Base-by-base conservation (phyloP, 2,888 invertebrate species). In the Eupithecia pulchellata region DNA sequence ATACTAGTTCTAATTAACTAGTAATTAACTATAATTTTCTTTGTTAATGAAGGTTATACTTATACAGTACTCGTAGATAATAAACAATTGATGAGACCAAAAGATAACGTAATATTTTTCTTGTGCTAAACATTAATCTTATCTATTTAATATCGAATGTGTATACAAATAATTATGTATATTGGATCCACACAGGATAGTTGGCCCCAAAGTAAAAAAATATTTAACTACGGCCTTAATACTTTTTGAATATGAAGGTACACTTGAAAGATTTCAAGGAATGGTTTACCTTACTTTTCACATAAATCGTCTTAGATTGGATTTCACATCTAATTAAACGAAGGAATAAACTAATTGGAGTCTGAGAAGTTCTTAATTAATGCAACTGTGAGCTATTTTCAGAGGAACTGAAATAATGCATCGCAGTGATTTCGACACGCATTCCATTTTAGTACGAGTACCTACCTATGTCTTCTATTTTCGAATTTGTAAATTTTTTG, bases 321-420 rank as follows among this genome's bases (percentile, higher is more conserved):
- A 47, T 52, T 52, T 52, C 0, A 52, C 52, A 52, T 52, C 20
- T 25, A 4, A 52, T 52, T 52, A 52, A 25, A 52, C 11, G 52
- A 25, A 52, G 11, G 20, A 52, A 25, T 52, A 52, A 47, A 52
- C 52, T 25, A 52, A 52, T 52, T 52, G 25, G 52, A 52, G 25
- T 27, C 52, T 25, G 52, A 52, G 20, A 52, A n/a, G 13, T 63
- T 52, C 52, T 34, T 67, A 61, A 67, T 67, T 67, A 64, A 61
- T 67, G 62, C 62, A 67, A 47, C 58, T 64, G 47, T 58, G 57
- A 47, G 58, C 47, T 69, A 69, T 64, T 58, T 64, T 25, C 36
- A 27, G 63, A 39, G 14, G 47, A 42, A 39, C 42, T 64, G 58
- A 69, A 64, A 64, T 57, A 29, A 29, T 57, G 14, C 57, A 57